Evolutionary conservation across 2,888 invertebrate species (phyloP), one percentile per base, ranked within the genome.

Genomic region (Gryllus longicercus): DNA sequence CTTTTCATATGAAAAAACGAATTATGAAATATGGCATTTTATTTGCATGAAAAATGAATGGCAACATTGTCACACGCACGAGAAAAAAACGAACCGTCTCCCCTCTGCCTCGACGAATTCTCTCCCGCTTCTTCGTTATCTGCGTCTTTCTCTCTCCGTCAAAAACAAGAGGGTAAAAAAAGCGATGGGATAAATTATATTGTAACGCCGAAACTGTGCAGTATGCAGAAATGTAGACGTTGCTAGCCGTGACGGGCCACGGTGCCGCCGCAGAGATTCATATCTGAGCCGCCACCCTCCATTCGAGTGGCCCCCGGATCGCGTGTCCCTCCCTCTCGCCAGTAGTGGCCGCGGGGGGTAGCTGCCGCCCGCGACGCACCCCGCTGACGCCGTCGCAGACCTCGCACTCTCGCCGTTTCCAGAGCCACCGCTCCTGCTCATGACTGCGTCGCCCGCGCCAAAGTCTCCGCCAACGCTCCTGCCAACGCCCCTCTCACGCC

Each of bases 1-100:
- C 63, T 63, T 63, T 63, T 63, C 63, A 63, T 63, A 63, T 63
- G 63, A 63, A 63, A 63, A 63, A 63, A 63, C 63, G 63, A 63
- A 63, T 63, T 63, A 63, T 63, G 63, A 63, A 63, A 63, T 63
- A 63, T 63, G 63, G 63, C 63, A 63, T 63, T 63, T 63, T 63
- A 63, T 63, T 63, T 63, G 63, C 63, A 63, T 63, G 63, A 63
- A 63, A 63, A 63, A 63, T 63, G 63, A 63, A 63, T 63, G 63
- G 63, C 63, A 63, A 63, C 63, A 63, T 63, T 63, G 63, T 63
- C 63, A 63, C 63, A 63, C 63, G 63, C 63, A 63, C 63, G n/a
- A 63, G 16, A 63, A n/a, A 63, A 51, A 63, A 63, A 63, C 10
- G 63, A 63, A 14, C 8, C 38, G 38, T 38, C 38, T 38, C 38